Evolutionary conservation across 2,888 invertebrate genomes (phyloP), one percentile per base, ranked within the genome.

Genomic region (Gortyna flavago): DNA sequence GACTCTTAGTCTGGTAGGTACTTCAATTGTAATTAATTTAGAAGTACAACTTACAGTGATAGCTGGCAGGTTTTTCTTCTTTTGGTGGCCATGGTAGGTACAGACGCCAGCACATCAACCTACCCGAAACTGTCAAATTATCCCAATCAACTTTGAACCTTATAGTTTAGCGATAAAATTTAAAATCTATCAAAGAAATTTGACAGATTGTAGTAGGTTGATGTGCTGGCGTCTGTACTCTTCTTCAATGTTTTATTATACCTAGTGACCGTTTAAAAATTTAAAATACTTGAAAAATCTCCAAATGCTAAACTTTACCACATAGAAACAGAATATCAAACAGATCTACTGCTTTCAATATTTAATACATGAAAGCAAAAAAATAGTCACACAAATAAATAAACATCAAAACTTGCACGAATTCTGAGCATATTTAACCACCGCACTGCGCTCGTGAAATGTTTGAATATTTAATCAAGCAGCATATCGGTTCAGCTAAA

Each of bases 401-500:
- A 54, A 67, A 77, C 48, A 67, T 57, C 4, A 2, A 51, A 67
- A 51, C 61, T 57, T 65, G 71, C 65, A 66, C 32, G n/a, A 75
- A 78, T 79, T 85, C 75, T 29, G 68, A 68, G 48, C 57, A 81
- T 61, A 85, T 74, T 71, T 51, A 72, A 71, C 71, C 64, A 69
- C 44, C 44, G 54, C 65, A 79, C 65, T 67, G 72, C 54, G 57
- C 69, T 57, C 57, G 59, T 74, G 79, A 85, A 71, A 76, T 68
- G 61, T 71, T 73, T 87, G 77, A 87, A 86, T 87, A 85, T 81
- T 86, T 81, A 72, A 86, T 85, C 75, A 81, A 75, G 64, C 69
- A 32, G 71, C 76, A 71, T 72, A 80, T 83, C 75, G n/a, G 66
- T 80, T 77, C 13, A 48, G 57, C 75, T 74, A 87, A 82, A 85